phyloP scores from a whole-genome alignment of 2,888 invertebrate genomes.

The Lycocerus yunnanus region DNA sequence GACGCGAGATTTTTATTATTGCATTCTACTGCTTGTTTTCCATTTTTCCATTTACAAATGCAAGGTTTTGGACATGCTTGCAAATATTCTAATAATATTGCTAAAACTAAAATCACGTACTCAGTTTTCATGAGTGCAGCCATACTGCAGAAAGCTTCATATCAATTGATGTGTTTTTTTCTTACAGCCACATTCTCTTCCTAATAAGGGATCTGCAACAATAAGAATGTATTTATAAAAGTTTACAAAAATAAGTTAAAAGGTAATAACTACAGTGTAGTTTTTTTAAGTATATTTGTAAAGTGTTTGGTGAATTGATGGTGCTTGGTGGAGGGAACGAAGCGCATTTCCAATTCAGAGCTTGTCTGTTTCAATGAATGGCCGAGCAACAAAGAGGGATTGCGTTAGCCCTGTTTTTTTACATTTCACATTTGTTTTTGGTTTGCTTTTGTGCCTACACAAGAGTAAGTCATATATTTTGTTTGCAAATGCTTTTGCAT shows the following conservation, averaged over 20 bases:
- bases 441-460: conserved; percentile 35
- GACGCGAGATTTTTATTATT: conserved; percentile 74
- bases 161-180: conserved; percentile 1
- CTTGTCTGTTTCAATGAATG: conserved; percentile 46
- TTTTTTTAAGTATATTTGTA: conserved; percentile 25
- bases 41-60: conserved; percentile 90
- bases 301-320: conserved; percentile 20
- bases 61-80: conserved; percentile 77
- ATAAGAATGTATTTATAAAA: conserved; percentile 6
- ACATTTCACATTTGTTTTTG: conserved; percentile 44
- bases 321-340: conserved; percentile 23
- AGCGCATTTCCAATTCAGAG: conserved; percentile 44
- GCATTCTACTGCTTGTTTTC: conserved; percentile 90
- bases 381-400: conserved; percentile 45
- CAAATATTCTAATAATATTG: conserved; percentile 20
- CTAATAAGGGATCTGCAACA: conserved; percentile 20
- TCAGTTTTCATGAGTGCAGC: conserved; percentile 25
- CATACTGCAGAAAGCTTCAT: conserved; percentile 29
- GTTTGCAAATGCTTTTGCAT: neutral
- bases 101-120: conserved; percentile 30
- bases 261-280: neutral
- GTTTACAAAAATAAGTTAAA: neutral
- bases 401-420: conserved; percentile 41
- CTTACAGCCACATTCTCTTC: conserved; percentile 8
- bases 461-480: conserved; percentile 17